Evolutionary conservation across 2,113 vertebrate species (phyloP), one percentile per base, ranked within the genome.

Genomic region (Smithornis capensis): DNA sequence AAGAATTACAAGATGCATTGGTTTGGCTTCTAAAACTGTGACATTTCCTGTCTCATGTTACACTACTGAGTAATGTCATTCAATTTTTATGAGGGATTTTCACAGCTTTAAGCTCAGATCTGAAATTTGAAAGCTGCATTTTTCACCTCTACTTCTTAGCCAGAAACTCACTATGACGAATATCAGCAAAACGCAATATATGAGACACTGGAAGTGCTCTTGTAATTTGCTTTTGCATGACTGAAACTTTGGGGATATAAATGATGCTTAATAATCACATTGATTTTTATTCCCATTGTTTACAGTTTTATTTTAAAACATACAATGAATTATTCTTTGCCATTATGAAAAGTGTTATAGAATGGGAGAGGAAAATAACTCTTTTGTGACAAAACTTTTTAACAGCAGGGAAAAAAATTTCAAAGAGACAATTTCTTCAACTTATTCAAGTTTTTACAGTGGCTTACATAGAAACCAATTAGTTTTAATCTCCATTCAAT

Each of bases 91-190:
- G 17, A 28, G 55, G 35, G 70, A 80, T 80, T 96, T 95, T 90
- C 91, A 94, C 94, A 93, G 67, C 33, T 68, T 92, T 71, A 44
- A 84, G 60, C 88, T 95, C 84, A 92, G 78, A 96, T 82, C n/a
- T 96, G 35, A 94, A 95, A 96, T 64, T 13, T 78, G 53, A 96
- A 96, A 97, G 91, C 84, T 87, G 80, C 73, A 94, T 90, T 97
- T 97, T 91, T 94, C 83, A 91, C 89, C 83, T 85, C 63, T 95
- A 8, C 14, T 59, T 60, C 67, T 94, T 77, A 90, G 87, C 71
- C 75, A 96, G 96, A 95, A 92, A 86, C 13, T 84, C 69, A 42
- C 82, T 45, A 55, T 40, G 49, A 95, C 49, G 90, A 31, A 55
- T 90, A 83, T 60, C 62, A 92, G 77, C 65, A 79, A 83, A 92